Conservation (phyloP, 2,113 vertebrate species). For the Phalacrocorax pelagicus region DNA sequence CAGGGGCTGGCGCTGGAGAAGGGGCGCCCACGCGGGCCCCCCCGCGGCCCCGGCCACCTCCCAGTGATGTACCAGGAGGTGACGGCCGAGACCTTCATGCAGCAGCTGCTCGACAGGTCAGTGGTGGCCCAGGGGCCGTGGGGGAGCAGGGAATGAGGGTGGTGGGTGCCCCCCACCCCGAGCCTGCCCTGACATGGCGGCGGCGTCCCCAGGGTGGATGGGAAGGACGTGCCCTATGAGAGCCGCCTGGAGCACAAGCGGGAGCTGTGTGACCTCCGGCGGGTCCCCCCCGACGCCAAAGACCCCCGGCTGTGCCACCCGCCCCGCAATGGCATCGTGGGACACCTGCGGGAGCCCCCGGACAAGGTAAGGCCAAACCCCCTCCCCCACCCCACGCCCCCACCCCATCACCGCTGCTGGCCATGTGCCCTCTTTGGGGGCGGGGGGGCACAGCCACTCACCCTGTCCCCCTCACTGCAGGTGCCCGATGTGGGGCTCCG, state of each 20-base stretch:
- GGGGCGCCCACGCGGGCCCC: slow-evolving; percentile 77
- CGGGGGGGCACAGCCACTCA: neutral
- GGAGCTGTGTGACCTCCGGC: slow-evolving; percentile 68
- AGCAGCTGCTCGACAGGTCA: slow-evolving; percentile 94
- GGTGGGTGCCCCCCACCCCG: no score
- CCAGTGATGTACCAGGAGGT: slow-evolving; percentile 87
- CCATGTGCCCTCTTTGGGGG: no score
- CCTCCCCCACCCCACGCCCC: no score
- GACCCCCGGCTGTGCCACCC: slow-evolving; percentile 80
- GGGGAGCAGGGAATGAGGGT: no score
- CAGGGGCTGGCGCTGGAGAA: slow-evolving; percentile 82
- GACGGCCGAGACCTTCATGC: slow-evolving; percentile 94
- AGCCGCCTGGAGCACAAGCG: slow-evolving; percentile 80
- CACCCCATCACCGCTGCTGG: fast-evolving
- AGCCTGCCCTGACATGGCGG: fast-evolving
- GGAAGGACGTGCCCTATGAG: slow-evolving; percentile 80
- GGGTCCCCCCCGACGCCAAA: slow-evolving; percentile 85
- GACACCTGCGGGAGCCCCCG: slow-evolving; percentile 77
- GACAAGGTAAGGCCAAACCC: slow-evolving; percentile 59
- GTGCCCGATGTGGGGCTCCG: slow-evolving; percentile 75
- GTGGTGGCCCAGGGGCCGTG: neutral
- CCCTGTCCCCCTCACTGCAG: neutral
- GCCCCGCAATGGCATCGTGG: slow-evolving; percentile 81
- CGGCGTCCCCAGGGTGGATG: slow-evolving; percentile 83
- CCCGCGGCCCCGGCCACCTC: slow-evolving; percentile 82